These are phyloP conservation scores for Clupea harengus DNA, from an alignment of 2,113 vertebrate genomes.

Conservation along the genomic window DNA sequence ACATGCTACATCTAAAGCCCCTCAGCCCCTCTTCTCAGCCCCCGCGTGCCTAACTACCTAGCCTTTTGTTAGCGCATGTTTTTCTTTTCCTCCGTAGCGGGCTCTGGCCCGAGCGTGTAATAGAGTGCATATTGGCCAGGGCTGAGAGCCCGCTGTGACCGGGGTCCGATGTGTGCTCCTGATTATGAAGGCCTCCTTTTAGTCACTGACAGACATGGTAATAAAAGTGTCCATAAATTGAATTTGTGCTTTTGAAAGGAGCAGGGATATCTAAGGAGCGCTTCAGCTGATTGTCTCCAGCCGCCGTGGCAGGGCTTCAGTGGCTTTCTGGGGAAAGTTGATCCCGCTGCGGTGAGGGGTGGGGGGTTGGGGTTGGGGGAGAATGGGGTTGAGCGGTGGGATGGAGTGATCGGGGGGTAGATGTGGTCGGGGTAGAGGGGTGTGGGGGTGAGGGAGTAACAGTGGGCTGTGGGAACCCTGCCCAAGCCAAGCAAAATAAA, in stretches of 20 bases:
- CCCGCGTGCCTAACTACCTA: background rate
- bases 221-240: constrained; percentile 99
- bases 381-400: constrained; percentile 19
- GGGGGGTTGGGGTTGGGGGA: constrained; percentile 46
- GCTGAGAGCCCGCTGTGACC: constrained; percentile 65
- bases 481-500: constrained; percentile 92
- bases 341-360: constrained; percentile 83
- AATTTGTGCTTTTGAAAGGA: constrained; percentile 94
- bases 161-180: constrained; percentile 83
- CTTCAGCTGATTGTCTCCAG: constrained; percentile 97
- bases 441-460: constrained; percentile 19
- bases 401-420: background rate
- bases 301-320: constrained; percentile 89
- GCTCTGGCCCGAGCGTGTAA: constrained; percentile 67
- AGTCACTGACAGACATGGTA: constrained; percentile 96
- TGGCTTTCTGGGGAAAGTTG: constrained; percentile 84
- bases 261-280: constrained; percentile 93
- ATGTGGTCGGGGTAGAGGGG: constrained; percentile 7
- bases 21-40: too few relatives aligned
- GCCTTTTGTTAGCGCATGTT: constrained; percentile 72
- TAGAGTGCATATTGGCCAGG: constrained; percentile 71
- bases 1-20: constrained; percentile 61
- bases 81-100: constrained; percentile 65
- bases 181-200: constrained; percentile 88
- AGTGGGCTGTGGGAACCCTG: constrained; percentile 63